These are phyloP conservation scores for Papilio demoleus DNA, from an alignment of 2,888 invertebrate genomes.

Conservation along the genomic window DNA sequence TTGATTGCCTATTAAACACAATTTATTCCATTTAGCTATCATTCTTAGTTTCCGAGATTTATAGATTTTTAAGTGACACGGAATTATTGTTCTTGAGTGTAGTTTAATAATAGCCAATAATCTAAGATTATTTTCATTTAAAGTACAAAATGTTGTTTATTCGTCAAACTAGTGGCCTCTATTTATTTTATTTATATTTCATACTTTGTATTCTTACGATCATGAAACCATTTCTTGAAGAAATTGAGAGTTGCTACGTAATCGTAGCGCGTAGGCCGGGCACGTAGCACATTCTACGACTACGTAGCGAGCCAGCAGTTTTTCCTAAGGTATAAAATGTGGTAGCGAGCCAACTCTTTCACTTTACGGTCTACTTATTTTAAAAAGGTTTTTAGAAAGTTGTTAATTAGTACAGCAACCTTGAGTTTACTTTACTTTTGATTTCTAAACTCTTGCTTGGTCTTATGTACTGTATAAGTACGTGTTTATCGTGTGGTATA, in stretches of 20 bases:
- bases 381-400: constrained; percentile 11
- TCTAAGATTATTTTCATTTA: too few species aligned
- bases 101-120: too few species aligned
- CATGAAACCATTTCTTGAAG: constrained; percentile 25
- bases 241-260: constrained; percentile 52
- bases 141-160: too few species aligned
- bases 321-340: constrained; percentile 23
- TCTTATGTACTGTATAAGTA: not conserved
- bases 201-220: not conserved
- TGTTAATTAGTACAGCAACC: constrained; percentile 4
- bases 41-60: too few species aligned
- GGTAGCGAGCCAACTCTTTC: constrained; percentile 47
- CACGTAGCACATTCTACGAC: constrained; percentile 61
- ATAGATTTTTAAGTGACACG: too few species aligned
- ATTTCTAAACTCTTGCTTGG: constrained; percentile 5
- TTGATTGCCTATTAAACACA: too few species aligned
- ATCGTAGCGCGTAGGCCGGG: constrained; percentile 56
- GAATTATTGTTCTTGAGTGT: too few species aligned
- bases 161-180: not conserved
- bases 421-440: constrained; percentile 3
- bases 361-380: constrained; percentile 40
- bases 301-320: not conserved
- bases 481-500: too few species aligned
- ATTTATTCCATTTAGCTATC: too few species aligned
- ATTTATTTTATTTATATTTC: not conserved